Percentiles rank a stretch among this genome's conserved stretches.
Conservation (phyloP, 2,113 vertebrate genomes). For the Pedionomus torquatus region DNA sequence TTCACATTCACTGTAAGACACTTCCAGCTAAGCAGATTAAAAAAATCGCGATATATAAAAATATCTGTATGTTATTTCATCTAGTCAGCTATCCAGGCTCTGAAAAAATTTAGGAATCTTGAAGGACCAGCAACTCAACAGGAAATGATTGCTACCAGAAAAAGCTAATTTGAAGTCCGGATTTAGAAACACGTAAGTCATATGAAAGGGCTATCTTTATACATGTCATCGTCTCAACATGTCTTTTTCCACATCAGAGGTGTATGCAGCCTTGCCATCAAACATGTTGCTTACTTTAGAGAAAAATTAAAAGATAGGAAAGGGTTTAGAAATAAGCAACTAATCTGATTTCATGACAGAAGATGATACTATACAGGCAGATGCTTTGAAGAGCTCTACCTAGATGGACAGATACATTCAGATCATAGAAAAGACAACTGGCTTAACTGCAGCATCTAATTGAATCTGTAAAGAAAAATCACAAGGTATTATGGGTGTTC, state of each 20-base stretch:
- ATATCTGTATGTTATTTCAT: conserved; percentile 69
- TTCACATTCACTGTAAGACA: conserved; percentile 66
- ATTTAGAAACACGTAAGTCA: background rate
- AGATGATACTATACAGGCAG: background rate
- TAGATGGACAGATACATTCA: background rate
- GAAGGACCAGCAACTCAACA: background rate
- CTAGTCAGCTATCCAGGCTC: conserved; percentile 41
- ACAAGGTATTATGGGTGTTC: background rate
- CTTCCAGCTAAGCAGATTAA: conserved; percentile 70
- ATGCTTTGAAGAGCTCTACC: background rate
- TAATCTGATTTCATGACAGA: background rate
- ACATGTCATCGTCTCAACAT: background rate
- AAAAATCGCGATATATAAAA: conserved; percentile 62
- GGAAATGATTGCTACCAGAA: background rate
- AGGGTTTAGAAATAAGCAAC: background rate
- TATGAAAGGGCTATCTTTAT: background rate
- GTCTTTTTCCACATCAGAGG: background rate
- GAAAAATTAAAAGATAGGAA: background rate
- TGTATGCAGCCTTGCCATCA: background rate
- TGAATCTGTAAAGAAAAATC: background rate
- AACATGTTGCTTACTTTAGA: background rate
- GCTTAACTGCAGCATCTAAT: background rate
- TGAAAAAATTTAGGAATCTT: background rate
- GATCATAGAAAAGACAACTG: background rate
- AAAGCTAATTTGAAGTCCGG: background rate